Conservation (phyloP, 1,140 invertebrate genomes). For the Myzus persicae region DNA sequence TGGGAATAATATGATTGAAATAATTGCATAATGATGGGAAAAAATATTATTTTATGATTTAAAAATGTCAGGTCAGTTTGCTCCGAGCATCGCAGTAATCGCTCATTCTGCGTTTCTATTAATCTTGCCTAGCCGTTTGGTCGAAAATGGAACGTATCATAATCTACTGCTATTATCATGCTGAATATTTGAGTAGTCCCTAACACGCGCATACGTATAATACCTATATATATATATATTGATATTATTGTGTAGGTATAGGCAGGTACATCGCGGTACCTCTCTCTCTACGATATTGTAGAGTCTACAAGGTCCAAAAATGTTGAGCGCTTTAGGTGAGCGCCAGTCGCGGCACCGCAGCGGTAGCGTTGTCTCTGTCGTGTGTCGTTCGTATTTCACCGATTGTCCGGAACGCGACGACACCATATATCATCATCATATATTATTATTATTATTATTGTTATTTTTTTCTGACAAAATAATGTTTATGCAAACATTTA, state of each 20-base stretch:
- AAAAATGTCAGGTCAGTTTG: neutral
- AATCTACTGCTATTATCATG: too few relatives aligned
- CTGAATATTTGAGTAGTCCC: neutral
- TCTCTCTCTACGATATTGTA: too few relatives aligned
- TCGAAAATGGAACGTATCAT: too few relatives aligned
- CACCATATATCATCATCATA: neutral
- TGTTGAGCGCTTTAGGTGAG: neutral
- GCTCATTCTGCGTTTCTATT: neutral
- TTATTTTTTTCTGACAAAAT: conserved; percentile 6
- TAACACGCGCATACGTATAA: too few relatives aligned
- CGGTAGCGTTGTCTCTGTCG: neutral
- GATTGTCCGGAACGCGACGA: conserved; percentile 10
- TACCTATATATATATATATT: too few relatives aligned
- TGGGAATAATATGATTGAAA: too few relatives aligned
- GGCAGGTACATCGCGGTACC: neutral
- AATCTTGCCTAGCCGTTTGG: too few relatives aligned
- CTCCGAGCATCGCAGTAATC: neutral
- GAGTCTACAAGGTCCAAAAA: neutral
- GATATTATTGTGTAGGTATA: too few relatives aligned
- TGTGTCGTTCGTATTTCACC: neutral
- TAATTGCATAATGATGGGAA: neutral
- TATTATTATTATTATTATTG: conserved; percentile 2
- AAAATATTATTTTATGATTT: neutral
- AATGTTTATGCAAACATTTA: conserved; percentile 24
- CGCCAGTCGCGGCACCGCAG: neutral